phyloP scores from a whole-genome alignment of 2,113 vertebrate species.

The rabbit (Oryctolagus cuniculus) region DNA sequence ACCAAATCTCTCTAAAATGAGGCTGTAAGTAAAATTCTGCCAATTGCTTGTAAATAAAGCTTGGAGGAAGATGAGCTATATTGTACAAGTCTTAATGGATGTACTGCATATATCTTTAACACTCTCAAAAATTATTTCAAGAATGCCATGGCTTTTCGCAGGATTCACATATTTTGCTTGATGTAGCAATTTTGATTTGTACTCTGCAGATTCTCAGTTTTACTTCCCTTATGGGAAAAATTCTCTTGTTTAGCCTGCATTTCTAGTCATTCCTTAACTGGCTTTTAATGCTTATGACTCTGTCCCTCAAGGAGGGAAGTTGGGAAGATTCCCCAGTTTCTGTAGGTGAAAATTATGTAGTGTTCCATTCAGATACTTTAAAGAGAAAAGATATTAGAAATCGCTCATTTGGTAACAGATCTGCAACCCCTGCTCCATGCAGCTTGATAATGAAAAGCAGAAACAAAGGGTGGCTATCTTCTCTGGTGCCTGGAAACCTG shows the following conservation, averaged over 20 bases:
- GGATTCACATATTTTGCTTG: constrained; percentile 65
- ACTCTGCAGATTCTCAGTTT: constrained; percentile 75
- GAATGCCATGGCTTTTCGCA: constrained; percentile 33
- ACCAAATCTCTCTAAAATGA: constrained; percentile 62
- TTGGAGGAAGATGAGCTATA: constrained; percentile 63
- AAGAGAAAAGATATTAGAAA: constrained; percentile 48
- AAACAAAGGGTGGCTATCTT: constrained; percentile 59
- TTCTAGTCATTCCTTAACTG: constrained; percentile 73
- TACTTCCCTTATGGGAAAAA: constrained; percentile 75
- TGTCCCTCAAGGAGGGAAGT: constrained; percentile 44
- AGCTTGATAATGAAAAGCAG: background rate
- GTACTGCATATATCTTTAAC: constrained; percentile 35
- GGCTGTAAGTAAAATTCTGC: constrained; percentile 53
- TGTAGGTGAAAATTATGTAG: constrained; percentile 49
- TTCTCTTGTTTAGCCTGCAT: constrained; percentile 67
- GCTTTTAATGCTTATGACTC: constrained; percentile 21
- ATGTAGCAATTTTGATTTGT: constrained; percentile 72
- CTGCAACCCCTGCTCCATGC: constrained; percentile 14
- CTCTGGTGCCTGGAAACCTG: background rate
- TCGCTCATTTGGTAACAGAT: constrained; percentile 65
- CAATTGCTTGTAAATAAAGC: constrained; percentile 71
- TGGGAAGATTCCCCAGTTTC: constrained; percentile 43
- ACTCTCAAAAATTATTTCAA: constrained; percentile 56
- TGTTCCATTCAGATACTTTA: constrained; percentile 53
- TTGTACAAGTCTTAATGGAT: constrained; percentile 46